Conservation (phyloP, 2,113 vertebrate genomes). For the Daphoenositta chrysoptera region DNA sequence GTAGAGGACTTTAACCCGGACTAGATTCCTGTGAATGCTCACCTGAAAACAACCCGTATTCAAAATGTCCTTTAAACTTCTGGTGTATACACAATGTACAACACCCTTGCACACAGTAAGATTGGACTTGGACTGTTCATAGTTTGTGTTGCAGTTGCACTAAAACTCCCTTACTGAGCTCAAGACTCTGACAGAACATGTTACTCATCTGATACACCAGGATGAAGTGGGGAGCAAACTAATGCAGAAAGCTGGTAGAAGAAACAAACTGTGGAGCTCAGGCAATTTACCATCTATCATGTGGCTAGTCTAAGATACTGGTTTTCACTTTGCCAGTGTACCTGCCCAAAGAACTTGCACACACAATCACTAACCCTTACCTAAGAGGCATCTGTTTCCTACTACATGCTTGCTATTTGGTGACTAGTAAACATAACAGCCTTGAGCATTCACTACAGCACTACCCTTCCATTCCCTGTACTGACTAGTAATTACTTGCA, state of each 20-base stretch:
- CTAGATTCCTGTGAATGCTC: background rate
- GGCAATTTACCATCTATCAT: background rate
- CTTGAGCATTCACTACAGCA: background rate
- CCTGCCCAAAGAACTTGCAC: background rate
- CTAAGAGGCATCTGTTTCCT: background rate
- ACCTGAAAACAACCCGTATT: background rate
- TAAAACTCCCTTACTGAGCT: background rate
- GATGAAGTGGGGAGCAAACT: background rate
- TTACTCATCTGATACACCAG: background rate
- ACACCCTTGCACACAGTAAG: background rate
- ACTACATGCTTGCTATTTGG: background rate
- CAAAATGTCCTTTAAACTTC: background rate
- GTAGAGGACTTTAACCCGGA: background rate
- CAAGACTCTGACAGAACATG: background rate
- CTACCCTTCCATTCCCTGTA: background rate
- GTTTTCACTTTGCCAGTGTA: background rate
- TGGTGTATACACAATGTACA: accelerated
- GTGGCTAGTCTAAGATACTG: background rate
- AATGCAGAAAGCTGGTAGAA: background rate
- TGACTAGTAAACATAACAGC: background rate
- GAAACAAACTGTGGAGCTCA: background rate
- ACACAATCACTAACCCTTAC: background rate
- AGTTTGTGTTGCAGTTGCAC: background rate
- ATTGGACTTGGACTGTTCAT: background rate
- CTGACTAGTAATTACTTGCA: background rate